Conservation (phyloP, 2,113 vertebrate genomes). For the Cinclus cinclus region DNA sequence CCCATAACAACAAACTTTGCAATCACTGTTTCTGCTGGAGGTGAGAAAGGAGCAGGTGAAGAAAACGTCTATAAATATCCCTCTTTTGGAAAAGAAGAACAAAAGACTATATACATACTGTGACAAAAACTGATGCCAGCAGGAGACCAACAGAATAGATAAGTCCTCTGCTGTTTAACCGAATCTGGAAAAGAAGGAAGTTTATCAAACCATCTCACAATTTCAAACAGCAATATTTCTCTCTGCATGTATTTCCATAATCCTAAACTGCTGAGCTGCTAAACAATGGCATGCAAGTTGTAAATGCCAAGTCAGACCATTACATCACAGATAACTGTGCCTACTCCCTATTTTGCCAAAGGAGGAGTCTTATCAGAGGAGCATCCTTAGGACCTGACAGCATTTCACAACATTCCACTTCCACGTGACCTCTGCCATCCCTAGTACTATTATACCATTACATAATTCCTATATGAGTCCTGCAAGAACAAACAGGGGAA, state of each 20-base stretch:
- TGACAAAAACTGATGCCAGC: conserved; percentile 93
- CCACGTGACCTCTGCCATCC: neutral
- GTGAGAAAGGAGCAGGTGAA: neutral
- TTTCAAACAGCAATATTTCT: neutral
- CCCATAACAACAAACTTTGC: neutral
- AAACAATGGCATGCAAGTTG: neutral
- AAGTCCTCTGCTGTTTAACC: conserved; percentile 93
- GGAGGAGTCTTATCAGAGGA: neutral
- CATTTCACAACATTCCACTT: neutral
- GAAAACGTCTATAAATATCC: neutral
- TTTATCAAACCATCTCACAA: conserved; percentile 13
- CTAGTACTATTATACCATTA: neutral
- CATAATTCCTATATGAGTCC: neutral
- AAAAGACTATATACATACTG: conserved; percentile 80
- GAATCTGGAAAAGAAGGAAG: conserved; percentile 80
- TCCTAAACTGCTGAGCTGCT: neutral
- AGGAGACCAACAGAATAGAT: conserved; percentile 96
- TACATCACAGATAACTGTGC: neutral
- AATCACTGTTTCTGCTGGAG: neutral
- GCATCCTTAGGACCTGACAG: neutral
- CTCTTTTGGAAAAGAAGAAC: neutral
- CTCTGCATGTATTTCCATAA: neutral
- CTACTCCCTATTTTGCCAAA: neutral
- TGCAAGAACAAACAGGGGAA: neutral
- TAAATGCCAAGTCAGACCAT: neutral